Evolutionary conservation across 2,888 invertebrate species (phyloP), one percentile per base, ranked within the genome.

Genomic region (Megastigmus dorsalis): DNA sequence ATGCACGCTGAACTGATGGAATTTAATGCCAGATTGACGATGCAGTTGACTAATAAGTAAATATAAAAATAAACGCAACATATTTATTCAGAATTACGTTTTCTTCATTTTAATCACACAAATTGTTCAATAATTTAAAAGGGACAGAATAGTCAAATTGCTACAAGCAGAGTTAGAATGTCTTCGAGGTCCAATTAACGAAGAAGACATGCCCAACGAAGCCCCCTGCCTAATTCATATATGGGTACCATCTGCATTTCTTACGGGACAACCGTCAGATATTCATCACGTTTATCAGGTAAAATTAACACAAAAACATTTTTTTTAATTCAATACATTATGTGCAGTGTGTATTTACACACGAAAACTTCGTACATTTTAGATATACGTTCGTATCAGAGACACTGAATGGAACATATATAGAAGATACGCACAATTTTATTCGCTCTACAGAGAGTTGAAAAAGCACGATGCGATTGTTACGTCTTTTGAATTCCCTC

Each of bases 321-420:
- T n/a, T 41, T 41, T 41, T 13, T 41, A 41, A 55, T 55, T 18
- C 10, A 18, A 55, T 28, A 52, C 30, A 15, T 62, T 71, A n/a
- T n/a, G n/a, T n/a, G n/a, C n/a, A n/a, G n/a, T n/a, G n/a, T n/a
- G n/a, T n/a, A n/a, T n/a, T n/a, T n/a, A n/a, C n/a, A n/a, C n/a
- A n/a, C n/a, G n/a, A n/a, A n/a, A n/a, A n/a, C n/a, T 36, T 70
- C 23, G 26, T 55, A 33, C 59, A 36, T 3, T 63, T 33, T 59
- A 95, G 94, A 92, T 95, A 80, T 95, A 94, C 82, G 86, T 97
- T 41, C 92, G 95, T 80, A 93, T 96, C 63, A 92, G 94, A 54
- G 93, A 94, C 82, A 96, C 96, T 79, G 97, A 98, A 86, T 98
- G 98, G 98, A 97, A 96, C 84, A 93, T 98, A n/a, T 97, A 97